Evolutionary conservation across 2,888 invertebrate genomes (phyloP).

Genomic region (Pterobdella sp.): DNA sequence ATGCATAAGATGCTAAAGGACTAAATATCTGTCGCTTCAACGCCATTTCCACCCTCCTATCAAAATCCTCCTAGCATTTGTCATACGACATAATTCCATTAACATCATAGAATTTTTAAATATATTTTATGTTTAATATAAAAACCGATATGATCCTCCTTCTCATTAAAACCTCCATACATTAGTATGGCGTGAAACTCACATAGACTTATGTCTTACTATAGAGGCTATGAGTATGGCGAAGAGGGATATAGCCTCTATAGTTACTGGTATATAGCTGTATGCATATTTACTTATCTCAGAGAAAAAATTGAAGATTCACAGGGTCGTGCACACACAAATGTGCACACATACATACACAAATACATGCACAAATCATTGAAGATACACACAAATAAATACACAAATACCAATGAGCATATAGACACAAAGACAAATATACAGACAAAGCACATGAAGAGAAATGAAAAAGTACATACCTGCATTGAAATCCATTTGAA

Average conservation of each 20-base stretch:
- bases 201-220: too few species aligned
- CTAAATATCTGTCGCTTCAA: too few species aligned
- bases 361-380: neutral
- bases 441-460: neutral
- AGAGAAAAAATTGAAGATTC: neutral
- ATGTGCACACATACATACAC: neutral
- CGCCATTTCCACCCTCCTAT: too few species aligned
- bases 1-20: too few species aligned
- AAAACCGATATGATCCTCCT: too few species aligned
- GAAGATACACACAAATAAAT: neutral
- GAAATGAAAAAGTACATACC: neutral
- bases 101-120: too few species aligned
- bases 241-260: neutral
- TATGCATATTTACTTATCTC: neutral
- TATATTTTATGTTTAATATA: too few species aligned
- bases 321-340: neutral
- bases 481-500: neutral
- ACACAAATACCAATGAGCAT: neutral
- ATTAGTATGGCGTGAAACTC: too few species aligned
- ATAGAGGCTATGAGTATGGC: neutral
- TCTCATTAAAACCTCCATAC: neutral
- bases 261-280: neutral
- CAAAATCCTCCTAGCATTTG: too few species aligned
- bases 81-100: too few species aligned
- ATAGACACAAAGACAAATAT: neutral